These are phyloP conservation scores for Elephantulus edwardii DNA, from an alignment of 2,113 vertebrate species.

Conservation along the genomic window DNA sequence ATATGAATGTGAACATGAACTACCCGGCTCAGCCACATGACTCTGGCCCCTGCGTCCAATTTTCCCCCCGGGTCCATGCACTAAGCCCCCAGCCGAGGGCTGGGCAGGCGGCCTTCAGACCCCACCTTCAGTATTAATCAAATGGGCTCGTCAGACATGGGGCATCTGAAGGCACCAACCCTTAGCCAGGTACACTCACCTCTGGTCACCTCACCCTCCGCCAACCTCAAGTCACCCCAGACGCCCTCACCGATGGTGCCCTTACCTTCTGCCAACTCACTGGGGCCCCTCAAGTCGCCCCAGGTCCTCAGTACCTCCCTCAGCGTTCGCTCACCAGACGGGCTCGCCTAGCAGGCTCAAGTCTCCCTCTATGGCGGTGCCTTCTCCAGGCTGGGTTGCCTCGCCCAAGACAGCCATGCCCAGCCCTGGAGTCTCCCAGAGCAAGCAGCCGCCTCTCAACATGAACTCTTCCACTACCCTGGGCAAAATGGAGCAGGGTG, in stretches of 20 bases:
- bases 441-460: slow-evolving; percentile 83
- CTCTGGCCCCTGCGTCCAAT: slow-evolving; percentile 83
- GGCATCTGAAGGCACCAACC: slow-evolving; percentile 94
- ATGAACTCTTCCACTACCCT: slow-evolving; percentile 83
- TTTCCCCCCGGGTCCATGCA: slow-evolving; percentile 80
- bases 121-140: slow-evolving; percentile 91
- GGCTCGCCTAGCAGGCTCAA: slow-evolving; percentile 93
- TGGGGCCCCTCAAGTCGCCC: slow-evolving; percentile 91
- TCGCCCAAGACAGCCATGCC: slow-evolving; percentile 94
- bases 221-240: slow-evolving; percentile 95
- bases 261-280: slow-evolving; percentile 88
- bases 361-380: slow-evolving; percentile 92
- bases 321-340: slow-evolving; percentile 91
- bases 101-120: slow-evolving; percentile 91
- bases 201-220: slow-evolving; percentile 92
- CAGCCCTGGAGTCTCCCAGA: slow-evolving; percentile 90
- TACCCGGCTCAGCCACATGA: slow-evolving; percentile 94
- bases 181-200: slow-evolving; percentile 93
- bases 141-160: slow-evolving; percentile 91
- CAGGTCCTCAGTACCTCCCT: slow-evolving; percentile 92
- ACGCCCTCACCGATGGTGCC: slow-evolving; percentile 88
- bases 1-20: slow-evolving; percentile 92
- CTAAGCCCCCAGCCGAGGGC: slow-evolving; percentile 83
- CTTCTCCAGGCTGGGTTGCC: slow-evolving; percentile 93
- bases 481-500: slow-evolving; percentile 84